phyloP scores from a whole-genome alignment of 2,888 invertebrate genomes.

The Sylvicola fuscatus region DNA sequence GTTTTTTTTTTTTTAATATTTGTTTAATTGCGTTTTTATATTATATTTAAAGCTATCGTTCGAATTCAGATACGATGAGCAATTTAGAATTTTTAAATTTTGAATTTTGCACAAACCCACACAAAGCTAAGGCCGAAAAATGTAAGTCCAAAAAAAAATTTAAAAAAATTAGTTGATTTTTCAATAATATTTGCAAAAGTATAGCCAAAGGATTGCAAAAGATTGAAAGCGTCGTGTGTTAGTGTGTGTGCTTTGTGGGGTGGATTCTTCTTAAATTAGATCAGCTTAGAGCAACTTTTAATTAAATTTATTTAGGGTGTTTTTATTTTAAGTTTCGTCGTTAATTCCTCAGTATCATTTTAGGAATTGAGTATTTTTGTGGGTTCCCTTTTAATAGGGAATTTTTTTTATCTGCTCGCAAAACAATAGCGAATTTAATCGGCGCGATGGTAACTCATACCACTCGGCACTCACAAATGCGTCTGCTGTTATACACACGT shows the following conservation, averaged over 20 bases:
- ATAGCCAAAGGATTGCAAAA: background rate
- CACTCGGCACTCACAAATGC: too few relatives aligned
- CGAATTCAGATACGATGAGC: background rate
- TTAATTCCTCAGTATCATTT: too few relatives aligned
- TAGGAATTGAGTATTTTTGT: too few relatives aligned
- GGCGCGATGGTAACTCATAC: too few relatives aligned
- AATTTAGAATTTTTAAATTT: slow-evolving; percentile 6
- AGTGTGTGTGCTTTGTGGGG: slow-evolving; percentile 1
- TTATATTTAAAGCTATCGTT: background rate
- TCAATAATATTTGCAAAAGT: too few relatives aligned
- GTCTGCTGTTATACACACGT: too few relatives aligned
- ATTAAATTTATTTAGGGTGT: too few relatives aligned
- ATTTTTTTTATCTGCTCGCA: too few relatives aligned
- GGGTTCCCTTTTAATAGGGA: too few relatives aligned
- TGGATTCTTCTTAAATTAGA: slow-evolving; percentile 1
- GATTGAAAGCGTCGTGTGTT: slow-evolving; percentile 5
- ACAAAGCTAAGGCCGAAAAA: slow-evolving; percentile 6
- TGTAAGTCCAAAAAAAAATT: slow-evolving; percentile 4
- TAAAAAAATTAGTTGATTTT: background rate
- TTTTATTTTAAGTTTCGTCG: too few relatives aligned
- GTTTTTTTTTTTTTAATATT: background rate
- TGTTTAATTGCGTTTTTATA: background rate
- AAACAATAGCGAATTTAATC: too few relatives aligned
- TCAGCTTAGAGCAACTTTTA: too few relatives aligned
- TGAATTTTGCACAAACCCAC: slow-evolving; percentile 6